phyloP scores from a whole-genome alignment of 1,140 invertebrate genomes.

The Diprion similis region DNA sequence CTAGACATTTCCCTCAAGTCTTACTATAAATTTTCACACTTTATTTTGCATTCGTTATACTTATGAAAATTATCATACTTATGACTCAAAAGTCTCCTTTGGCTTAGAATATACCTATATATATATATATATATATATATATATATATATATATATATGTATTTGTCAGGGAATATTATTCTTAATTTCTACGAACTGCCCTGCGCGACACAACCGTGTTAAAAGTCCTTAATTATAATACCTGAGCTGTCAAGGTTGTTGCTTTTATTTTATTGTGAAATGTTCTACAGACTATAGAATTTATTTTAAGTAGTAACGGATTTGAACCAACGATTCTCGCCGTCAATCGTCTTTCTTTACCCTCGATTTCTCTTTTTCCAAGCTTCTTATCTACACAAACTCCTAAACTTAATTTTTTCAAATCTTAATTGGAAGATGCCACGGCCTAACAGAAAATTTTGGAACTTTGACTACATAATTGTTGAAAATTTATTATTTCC shows the following conservation, averaged over 20 bases:
- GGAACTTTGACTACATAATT: no score
- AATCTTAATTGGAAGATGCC: no score
- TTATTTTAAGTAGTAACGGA: background rate
- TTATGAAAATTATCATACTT: background rate
- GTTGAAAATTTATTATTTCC: no score
- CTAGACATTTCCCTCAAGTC: background rate
- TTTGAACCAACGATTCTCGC: background rate
- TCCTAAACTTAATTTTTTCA: no score
- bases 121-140: slow-evolving; percentile 36
- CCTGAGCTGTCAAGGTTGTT: slow-evolving; percentile 33
- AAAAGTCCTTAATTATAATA: slow-evolving; percentile 54
- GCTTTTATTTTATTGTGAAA: slow-evolving; percentile 31
- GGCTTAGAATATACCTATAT: background rate
- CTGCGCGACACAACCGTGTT: slow-evolving; percentile 38
- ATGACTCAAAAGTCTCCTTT: background rate
- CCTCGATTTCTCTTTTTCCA: background rate
- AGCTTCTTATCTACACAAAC: background rate
- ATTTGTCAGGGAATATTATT: slow-evolving; percentile 50
- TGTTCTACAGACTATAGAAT: background rate
- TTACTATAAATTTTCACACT: background rate
- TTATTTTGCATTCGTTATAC: no score
- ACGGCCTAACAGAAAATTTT: no score
- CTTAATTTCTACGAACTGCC: slow-evolving; percentile 45
- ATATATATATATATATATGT: slow-evolving; percentile 24
- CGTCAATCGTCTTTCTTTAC: background rate